Percentiles rank a stretch among this genome's conserved stretches.
phyloP scores from a whole-genome alignment of 2,888 invertebrate species.

The Leucophenga montana region DNA sequence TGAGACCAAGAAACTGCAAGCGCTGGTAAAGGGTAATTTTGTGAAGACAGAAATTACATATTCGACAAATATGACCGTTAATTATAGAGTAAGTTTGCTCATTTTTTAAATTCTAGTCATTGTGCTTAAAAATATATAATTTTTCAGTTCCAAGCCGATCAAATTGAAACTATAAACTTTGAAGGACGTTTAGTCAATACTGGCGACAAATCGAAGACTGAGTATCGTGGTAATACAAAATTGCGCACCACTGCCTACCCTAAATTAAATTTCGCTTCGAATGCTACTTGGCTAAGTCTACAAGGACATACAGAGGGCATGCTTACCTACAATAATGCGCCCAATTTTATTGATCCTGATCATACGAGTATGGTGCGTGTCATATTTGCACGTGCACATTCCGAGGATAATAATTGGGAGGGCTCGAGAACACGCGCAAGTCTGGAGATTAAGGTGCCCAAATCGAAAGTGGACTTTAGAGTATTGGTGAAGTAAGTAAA shows the following conservation, averaged over 20 bases:
- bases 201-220: conserved; percentile 67
- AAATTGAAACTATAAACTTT: conserved; percentile 73
- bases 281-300: conserved; percentile 79
- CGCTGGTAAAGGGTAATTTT: conserved; percentile 83
- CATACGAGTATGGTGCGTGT: conserved; percentile 78
- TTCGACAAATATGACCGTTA: conserved; percentile 69
- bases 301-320: conserved; percentile 82
- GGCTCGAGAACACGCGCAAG: conserved; percentile 76
- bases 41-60: conserved; percentile 72
- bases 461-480: conserved; percentile 80
- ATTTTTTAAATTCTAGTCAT: background rate
- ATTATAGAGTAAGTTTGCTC: conserved; percentile 75
- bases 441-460: conserved; percentile 78
- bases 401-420: conserved; percentile 76
- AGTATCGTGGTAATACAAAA: conserved; percentile 78
- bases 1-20: conserved; percentile 84
- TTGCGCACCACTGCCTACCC: conserved; percentile 86
- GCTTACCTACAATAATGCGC: conserved; percentile 81
- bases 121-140: background rate
- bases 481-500: conserved; percentile 74
- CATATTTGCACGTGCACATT: conserved; percentile 77
- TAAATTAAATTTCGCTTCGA: conserved; percentile 80
- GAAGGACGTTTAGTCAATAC: conserved; percentile 75
- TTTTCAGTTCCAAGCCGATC: conserved; percentile 71
- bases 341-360: conserved; percentile 75